phyloP scores from a whole-genome alignment of 2,797 vertebrate genomes.

The Pelodytes ibericus region DNA sequence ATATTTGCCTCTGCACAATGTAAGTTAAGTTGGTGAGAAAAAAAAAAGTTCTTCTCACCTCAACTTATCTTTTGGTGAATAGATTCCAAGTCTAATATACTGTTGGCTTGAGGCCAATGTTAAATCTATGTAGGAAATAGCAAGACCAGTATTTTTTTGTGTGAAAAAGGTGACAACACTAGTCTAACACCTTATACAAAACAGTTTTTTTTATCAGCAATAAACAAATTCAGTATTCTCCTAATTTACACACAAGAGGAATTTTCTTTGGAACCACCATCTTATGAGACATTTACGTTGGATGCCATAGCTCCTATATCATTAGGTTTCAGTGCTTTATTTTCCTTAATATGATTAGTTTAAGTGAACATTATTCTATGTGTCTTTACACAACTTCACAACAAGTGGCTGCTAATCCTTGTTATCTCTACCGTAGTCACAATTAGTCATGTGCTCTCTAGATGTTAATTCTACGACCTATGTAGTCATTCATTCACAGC shows the following conservation, averaged over 20 bases:
- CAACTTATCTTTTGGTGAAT: too few species aligned
- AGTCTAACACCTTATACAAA: too few species aligned
- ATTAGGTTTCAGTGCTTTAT: neutral
- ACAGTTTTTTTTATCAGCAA: too few species aligned
- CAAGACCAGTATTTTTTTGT: too few species aligned
- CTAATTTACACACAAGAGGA: neutral
- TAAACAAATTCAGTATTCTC: neutral
- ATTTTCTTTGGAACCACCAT: neutral
- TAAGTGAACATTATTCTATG: neutral
- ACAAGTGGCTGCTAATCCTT: neutral
- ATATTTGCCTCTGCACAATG: too few species aligned
- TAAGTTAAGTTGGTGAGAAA: too few species aligned
- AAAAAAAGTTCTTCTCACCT: too few species aligned
- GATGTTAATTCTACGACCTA: neutral
- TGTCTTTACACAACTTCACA: neutral
- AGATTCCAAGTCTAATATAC: too few species aligned
- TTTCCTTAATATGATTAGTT: neutral
- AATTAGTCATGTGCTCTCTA: neutral
- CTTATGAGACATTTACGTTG: neutral
- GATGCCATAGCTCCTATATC: neutral
- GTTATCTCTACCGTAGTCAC: neutral
- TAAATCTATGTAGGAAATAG: too few species aligned
- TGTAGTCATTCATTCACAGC: neutral
- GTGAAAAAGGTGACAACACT: too few species aligned
- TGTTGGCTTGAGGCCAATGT: too few species aligned